Evolutionary conservation across 2,113 vertebrate genomes (phyloP), one percentile per base, ranked within the genome.

Genomic region (Onychorhynchus coronatus): DNA sequence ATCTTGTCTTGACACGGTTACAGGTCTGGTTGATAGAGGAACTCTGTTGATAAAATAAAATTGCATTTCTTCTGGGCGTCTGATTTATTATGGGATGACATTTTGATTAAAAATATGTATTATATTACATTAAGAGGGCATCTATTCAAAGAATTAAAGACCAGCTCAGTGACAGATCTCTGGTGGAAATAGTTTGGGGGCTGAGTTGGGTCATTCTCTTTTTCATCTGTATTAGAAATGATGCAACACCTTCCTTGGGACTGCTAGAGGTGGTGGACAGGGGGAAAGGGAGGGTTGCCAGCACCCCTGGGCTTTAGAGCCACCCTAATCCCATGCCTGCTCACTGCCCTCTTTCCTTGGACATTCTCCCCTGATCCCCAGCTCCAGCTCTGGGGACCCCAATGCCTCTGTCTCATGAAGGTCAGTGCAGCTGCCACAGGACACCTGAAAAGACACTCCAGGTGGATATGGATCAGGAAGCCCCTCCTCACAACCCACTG

Each of bases 51-150:
- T 88, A 73, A 73, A 91, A 94, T 28, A 76, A 79, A 91, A 88
- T 37, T 50, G n/a, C 50, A 46, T 86, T 85, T 79, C 37, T 88
- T 85, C 79, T 73, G 78, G 75, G 46, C 46, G 66, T 72, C 37
- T 80, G 88, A 90, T 93, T 88, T 73, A 76, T 96, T 83, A 50
- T 1, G 1, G 28, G n/a, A 20, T 83, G 83, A 88, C 67, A 80
- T 65, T 88, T 68, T 66, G 82, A 86, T 94, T 76, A 66, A 92
- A 93, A 70, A 85, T 30, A 5, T 68, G 82, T 70, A 70, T 73
- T 73, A 53, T 53, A 76, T 90, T 83, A 42, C 75, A 77, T 93
- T 83, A 92, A 83, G 25, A 5, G 16, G 46, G 16, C 50, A 46
- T 42, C 41, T 46, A 61, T 61, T 92, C 67, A 76, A 70, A 53